phyloP scores from a whole-genome alignment of 1,140 invertebrate species.

The Schlechtendalia chinensis region DNA sequence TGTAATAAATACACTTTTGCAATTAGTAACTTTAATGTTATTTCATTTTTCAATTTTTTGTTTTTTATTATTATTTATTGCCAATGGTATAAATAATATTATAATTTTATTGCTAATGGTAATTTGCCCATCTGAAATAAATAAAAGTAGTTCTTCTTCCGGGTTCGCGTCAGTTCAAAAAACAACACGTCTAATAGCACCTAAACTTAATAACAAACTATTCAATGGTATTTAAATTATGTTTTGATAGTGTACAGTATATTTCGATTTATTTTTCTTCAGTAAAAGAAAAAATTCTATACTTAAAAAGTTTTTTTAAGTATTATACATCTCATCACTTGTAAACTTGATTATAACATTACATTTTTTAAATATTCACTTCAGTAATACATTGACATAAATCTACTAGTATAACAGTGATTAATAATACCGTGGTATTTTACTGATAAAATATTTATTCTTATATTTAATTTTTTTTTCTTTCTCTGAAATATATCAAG shows the following conservation, averaged over 20 bases:
- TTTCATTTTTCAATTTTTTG: too few relatives aligned
- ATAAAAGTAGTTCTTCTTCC: too few relatives aligned
- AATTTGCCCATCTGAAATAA: too few relatives aligned
- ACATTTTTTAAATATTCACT: not conserved
- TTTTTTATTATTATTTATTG: too few relatives aligned
- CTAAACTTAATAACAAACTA: too few relatives aligned
- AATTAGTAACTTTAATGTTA: too few relatives aligned
- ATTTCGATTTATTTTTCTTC: not conserved
- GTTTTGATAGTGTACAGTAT: not conserved
- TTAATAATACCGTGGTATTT: not conserved
- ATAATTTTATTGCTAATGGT: too few relatives aligned
- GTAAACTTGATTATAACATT: not conserved
- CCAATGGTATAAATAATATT: too few relatives aligned
- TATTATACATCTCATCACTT: not conserved
- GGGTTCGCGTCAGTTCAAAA: too few relatives aligned
- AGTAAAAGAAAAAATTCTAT: not conserved
- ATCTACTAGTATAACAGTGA: not conserved
- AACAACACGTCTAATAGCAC: too few relatives aligned
- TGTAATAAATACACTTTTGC: too few relatives aligned
- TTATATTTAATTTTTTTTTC: not conserved
- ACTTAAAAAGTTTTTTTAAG: not conserved
- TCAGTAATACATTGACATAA: not conserved
- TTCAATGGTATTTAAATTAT: not conserved
- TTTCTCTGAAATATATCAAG: not conserved
- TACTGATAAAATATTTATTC: not conserved